phyloP scores from a whole-genome alignment of 2,797 vertebrate genomes.

The Brachyalestes nurse region DNA sequence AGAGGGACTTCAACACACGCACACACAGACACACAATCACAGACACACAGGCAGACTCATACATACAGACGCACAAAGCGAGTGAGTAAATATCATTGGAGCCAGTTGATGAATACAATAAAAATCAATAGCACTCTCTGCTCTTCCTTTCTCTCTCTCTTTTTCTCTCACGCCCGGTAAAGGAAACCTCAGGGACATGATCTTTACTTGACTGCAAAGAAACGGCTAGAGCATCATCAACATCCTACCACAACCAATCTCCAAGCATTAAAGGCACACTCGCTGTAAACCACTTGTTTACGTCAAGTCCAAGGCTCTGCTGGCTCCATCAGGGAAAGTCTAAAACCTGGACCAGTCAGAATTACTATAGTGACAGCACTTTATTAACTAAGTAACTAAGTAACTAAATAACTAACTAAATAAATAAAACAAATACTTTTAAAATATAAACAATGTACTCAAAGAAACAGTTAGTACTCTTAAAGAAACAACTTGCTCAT shows the following conservation, averaged over 20 bases:
- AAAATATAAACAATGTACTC: too few relatives aligned
- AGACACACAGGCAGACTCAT: neutral
- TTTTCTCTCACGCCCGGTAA: conserved; percentile 40
- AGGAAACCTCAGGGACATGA: conserved; percentile 49
- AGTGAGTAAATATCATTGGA: conserved; percentile 54
- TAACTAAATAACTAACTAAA: too few relatives aligned
- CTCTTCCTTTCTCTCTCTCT: conserved; percentile 45
- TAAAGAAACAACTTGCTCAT: too few relatives aligned
- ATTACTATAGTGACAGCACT: too few relatives aligned
- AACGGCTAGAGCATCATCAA: conserved; percentile 43
- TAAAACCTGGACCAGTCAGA: neutral
- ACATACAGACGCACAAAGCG: conserved; percentile 20
- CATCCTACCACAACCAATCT: conserved; percentile 40
- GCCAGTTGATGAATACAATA: conserved; percentile 55
- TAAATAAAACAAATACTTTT: too few relatives aligned
- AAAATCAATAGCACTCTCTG: conserved; percentile 63
- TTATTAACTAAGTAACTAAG: too few relatives aligned
- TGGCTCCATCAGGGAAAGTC: neutral
- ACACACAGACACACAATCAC: conserved; percentile 23
- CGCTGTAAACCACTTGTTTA: conserved; percentile 11
- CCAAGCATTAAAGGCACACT: conserved; percentile 26
- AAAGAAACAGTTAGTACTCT: too few relatives aligned
- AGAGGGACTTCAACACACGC: neutral
- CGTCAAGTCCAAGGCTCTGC: neutral
- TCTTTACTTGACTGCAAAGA: conserved; percentile 49